phyloP scores from a whole-genome alignment of 2,797 vertebrate species.

The Hippocampus kuda region DNA sequence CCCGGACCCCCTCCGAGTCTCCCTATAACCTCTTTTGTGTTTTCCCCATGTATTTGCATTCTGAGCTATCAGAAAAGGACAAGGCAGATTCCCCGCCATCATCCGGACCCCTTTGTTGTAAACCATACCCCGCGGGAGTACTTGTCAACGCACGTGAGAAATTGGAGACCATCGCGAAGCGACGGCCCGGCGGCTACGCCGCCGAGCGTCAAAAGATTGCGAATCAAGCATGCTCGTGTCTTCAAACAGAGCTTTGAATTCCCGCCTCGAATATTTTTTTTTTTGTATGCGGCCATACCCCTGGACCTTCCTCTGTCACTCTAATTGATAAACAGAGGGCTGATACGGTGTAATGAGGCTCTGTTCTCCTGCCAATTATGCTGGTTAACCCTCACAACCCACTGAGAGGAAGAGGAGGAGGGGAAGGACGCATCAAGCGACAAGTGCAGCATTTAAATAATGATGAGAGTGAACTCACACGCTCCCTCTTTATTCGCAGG shows the following conservation, averaged over 20 bases:
- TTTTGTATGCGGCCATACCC: conserved; percentile 21
- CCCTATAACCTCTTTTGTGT: conserved; percentile 45
- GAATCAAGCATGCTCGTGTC: conserved; percentile 59
- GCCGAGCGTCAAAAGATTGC: conserved; percentile 59
- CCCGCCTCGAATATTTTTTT: background rate
- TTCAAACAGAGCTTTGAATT: conserved; percentile 6
- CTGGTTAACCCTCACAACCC: conserved; percentile 62
- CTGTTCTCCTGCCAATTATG: conserved; percentile 56
- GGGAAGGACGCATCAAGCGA: conserved; percentile 34
- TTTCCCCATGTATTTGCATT: conserved; percentile 72
- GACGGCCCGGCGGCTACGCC: conserved; percentile 49
- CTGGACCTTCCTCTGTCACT: conserved; percentile 50
- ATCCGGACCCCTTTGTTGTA: conserved; percentile 43
- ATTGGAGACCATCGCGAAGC: conserved; percentile 58
- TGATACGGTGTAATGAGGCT: conserved; percentile 64
- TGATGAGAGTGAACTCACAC: background rate
- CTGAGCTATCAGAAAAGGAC: conserved; percentile 63
- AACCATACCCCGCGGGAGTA: conserved; percentile 63
- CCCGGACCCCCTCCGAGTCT: conserved; percentile 45
- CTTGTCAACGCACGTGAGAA: conserved; percentile 57
- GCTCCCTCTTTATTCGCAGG: background rate
- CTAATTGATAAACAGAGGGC: conserved; percentile 60
- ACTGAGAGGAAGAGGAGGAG: conserved; percentile 26
- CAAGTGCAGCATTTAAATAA: conserved; percentile 47
- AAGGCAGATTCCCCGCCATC: conserved; percentile 39